These are phyloP conservation scores for Horisme vitalbata DNA, from an alignment of 2,888 invertebrate genomes.

Conservation along the genomic window DNA sequence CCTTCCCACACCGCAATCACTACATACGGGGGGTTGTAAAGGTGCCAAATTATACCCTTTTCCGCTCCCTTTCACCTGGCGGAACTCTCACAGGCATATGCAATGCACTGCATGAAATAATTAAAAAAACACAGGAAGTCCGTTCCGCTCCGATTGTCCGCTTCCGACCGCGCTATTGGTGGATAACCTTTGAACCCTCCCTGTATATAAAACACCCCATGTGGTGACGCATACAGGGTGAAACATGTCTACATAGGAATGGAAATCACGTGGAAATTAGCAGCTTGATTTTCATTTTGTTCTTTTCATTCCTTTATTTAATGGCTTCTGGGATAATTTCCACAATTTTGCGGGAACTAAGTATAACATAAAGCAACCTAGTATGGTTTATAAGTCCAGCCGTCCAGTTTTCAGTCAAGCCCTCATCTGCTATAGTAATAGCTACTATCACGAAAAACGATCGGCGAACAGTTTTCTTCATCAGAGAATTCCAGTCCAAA, in stretches of 20 bases:
- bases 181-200: constrained; percentile 76
- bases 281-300: too few species aligned
- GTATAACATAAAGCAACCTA: too few species aligned
- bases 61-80: constrained; percentile 55
- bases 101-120: constrained; percentile 47
- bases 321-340: too few species aligned
- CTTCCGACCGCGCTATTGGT: constrained; percentile 70
- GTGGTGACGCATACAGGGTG: constrained; percentile 24
- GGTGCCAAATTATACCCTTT: constrained; percentile 13
- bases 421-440: too few species aligned
- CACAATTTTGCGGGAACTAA: too few species aligned
- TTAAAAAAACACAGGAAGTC: constrained; percentile 71
- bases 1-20: background rate
- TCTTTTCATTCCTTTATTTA: too few species aligned
- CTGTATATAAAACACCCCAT: constrained; percentile 37
- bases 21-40: constrained; percentile 3
- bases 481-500: too few species aligned
- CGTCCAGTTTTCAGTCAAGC: too few species aligned
- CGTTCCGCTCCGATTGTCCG: constrained; percentile 57
- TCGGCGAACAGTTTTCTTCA: too few species aligned
- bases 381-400: too few species aligned
- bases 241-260: background rate
- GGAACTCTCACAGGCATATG: constrained; percentile 43
- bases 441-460: too few species aligned
- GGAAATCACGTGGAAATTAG: constrained; percentile 1